Conservation (phyloP, 2,113 vertebrate genomes). For the Bubalus kerabau region DNA sequence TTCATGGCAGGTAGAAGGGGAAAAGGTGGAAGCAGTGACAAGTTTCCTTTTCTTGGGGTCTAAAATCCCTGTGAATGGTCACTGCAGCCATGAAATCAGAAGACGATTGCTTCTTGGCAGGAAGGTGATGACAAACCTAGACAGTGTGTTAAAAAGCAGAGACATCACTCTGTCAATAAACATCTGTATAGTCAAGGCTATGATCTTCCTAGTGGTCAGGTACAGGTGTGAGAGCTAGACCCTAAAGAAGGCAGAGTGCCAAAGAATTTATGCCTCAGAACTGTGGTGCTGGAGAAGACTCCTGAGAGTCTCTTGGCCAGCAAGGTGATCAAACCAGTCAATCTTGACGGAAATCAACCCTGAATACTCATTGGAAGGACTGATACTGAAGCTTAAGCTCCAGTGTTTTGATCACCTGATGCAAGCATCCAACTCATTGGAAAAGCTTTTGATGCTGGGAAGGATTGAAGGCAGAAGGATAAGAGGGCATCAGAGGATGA, state of each 20-base stretch:
- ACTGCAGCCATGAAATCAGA: not conserved
- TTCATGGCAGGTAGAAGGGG: not conserved
- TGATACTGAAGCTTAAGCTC: not conserved
- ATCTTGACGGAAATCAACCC: not conserved
- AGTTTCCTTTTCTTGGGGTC: not conserved
- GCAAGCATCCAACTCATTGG: not conserved
- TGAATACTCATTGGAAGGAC: not conserved
- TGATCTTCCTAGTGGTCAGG: not conserved
- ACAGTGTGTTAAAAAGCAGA: not conserved
- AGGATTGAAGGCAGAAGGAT: not conserved
- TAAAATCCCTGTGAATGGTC: not conserved
- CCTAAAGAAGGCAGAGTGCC: not conserved
- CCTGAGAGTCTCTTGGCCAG: not conserved
- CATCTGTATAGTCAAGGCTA: not conserved
- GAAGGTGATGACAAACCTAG: not conserved
- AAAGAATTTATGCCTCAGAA: not conserved
- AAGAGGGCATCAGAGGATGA: not conserved
- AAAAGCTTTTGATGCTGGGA: not conserved
- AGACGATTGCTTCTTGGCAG: not conserved
- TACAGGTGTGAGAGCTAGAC: not conserved
- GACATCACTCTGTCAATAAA: not conserved
- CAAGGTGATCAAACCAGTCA: not conserved
- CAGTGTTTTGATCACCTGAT: not conserved
- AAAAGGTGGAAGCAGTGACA: not conserved
- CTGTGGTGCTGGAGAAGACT: not conserved